A percentile compares a stretch with the other conserved stretches of the same genome.
Evolutionary conservation across 2,888 invertebrate genomes (phyloP).

Genomic region (Drosophila picticornis): DNA sequence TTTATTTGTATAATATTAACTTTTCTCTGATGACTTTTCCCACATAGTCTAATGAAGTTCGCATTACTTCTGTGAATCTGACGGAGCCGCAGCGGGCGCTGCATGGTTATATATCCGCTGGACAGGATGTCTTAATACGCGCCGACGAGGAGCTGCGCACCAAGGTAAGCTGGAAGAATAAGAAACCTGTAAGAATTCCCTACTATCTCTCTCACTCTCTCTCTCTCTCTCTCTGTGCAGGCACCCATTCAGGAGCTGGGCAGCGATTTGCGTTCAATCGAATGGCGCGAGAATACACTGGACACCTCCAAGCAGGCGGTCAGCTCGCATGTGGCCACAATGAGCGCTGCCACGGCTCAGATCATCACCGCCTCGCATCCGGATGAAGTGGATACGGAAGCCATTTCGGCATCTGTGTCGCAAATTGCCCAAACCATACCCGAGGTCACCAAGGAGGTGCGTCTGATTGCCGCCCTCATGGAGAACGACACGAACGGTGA

Average conservation of each 20-base stretch:
- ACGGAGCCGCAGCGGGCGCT: conserved; percentile 97
- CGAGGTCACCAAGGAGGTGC: conserved; percentile 94
- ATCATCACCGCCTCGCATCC: conserved; percentile 96
- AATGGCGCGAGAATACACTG: conserved; percentile 97
- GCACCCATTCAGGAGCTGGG: conserved; percentile 90
- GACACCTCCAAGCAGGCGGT: conserved; percentile 98
- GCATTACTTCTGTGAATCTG: conserved; percentile 92
- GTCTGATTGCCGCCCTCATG: conserved; percentile 96
- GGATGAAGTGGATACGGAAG: conserved; percentile 97
- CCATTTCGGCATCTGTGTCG: conserved; percentile 98
- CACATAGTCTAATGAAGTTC: conserved; percentile 85
- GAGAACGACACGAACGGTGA: conserved; percentile 94
- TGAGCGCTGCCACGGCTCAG: conserved; percentile 99
- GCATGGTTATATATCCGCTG: conserved; percentile 94
- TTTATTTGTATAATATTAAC: neutral
- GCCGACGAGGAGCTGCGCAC: conserved; percentile 92
- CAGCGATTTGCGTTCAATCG: conserved; percentile 93
- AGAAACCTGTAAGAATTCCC: neutral
- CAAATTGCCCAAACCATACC: conserved; percentile 98
- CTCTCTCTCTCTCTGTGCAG: conserved; percentile 48
- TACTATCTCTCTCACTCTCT: neutral
- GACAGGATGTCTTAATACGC: conserved; percentile 94
- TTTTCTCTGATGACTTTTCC: conserved; percentile 3
- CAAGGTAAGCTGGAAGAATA: conserved; percentile 71
- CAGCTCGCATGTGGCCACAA: conserved; percentile 98